Evolutionary conservation across 2,888 invertebrate species (phyloP).

Genomic region (Leucania comma): DNA sequence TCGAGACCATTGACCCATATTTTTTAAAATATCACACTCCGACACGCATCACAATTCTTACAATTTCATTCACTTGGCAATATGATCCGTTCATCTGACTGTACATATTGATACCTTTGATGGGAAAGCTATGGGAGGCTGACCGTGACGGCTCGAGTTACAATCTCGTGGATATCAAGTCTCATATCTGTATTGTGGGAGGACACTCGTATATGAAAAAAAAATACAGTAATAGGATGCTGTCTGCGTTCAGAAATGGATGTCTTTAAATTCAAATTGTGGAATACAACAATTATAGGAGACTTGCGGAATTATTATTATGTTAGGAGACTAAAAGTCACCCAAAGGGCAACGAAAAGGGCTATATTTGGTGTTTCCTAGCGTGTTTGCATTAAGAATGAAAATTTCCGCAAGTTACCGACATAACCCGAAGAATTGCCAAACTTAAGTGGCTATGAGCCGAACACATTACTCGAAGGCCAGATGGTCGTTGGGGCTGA

Average conservation of each 20-base stretch:
- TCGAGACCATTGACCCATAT: conserved; percentile 40
- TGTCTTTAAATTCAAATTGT: neutral
- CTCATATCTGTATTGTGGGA: conserved; percentile 55
- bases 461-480: no score
- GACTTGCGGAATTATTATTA: no score
- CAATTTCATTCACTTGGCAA: conserved; percentile 54
- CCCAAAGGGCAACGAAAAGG: no score
- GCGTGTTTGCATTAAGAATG: no score
- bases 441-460: no score
- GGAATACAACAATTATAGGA: no score
- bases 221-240: neutral
- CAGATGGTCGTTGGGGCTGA: no score
- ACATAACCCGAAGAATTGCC: no score
- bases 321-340: no score
- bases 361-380: no score
- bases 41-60: conserved; percentile 48
- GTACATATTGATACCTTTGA: conserved; percentile 73
- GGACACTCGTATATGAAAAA: conserved; percentile 54
- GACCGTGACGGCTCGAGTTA: conserved; percentile 82
- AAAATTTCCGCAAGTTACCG: no score
- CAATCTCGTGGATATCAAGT: conserved; percentile 76
- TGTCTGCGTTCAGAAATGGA: neutral
- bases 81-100: conserved; percentile 59
- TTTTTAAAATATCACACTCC: conserved; percentile 47
- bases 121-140: conserved; percentile 80